phyloP scores from a whole-genome alignment of 2,113 vertebrate genomes.

The Mesocricetus auratus region DNA sequence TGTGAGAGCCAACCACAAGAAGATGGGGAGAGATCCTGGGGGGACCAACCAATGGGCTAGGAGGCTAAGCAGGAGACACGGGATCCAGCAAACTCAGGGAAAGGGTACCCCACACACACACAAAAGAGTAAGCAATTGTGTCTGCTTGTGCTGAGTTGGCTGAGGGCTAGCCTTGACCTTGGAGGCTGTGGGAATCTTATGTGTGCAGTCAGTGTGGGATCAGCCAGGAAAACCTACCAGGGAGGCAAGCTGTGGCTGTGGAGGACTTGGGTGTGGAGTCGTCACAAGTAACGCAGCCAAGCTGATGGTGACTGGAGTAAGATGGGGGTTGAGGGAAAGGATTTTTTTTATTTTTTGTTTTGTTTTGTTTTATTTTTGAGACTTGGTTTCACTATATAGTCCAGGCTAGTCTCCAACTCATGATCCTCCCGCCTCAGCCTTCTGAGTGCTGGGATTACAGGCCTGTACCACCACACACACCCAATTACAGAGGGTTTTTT shows the following conservation, averaged over 20 bases:
- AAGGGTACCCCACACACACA: too few species aligned
- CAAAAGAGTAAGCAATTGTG: background rate
- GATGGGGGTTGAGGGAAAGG: background rate
- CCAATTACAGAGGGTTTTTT: background rate
- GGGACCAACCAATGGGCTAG: too few species aligned
- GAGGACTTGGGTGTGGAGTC: background rate
- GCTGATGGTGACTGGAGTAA: background rate
- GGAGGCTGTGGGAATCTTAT: background rate
- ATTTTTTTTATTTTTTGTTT: background rate
- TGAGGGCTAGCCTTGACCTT: background rate
- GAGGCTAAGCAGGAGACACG: background rate
- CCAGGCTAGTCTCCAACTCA: background rate
- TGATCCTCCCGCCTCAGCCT: background rate
- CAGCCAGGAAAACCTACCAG: too few species aligned
- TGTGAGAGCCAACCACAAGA: background rate
- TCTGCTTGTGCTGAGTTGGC: rapidly evolving
- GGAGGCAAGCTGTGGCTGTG: background rate
- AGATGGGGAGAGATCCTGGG: background rate
- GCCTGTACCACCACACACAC: background rate
- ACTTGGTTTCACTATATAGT: background rate
- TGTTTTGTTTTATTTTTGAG: background rate
- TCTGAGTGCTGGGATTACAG: background rate
- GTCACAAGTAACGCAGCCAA: background rate
- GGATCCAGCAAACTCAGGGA: background rate
- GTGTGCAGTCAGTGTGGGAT: rapidly evolving